Evolutionary conservation across 1,140 invertebrate species (phyloP), one percentile per base, ranked within the genome.

Genomic region (Drosophila sturtevanti): DNA sequence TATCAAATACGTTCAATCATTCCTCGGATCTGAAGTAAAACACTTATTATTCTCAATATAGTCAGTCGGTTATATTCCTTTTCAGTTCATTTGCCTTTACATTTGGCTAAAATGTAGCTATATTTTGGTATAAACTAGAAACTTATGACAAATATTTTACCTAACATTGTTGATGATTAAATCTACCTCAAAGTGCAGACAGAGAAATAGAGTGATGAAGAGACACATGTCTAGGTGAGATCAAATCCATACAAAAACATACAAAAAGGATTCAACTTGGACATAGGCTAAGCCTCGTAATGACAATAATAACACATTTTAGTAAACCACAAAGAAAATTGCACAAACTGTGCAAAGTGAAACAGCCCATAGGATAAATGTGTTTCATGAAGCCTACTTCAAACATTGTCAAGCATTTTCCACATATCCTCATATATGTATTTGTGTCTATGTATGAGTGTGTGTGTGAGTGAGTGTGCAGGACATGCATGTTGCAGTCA

Each of bases 261-360:
- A 22, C 62, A 59, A 34, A 44, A 74, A 51, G 48, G 66, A 37
- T 59, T 27, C 35, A 51, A 59, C 4, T 37, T 0, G 14, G 35
- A 59, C 60, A 77, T 16, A 75, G 72, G 75, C 61, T 76, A 75
- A 72, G 56, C 72, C 38, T 65, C 72, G 68, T 75, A 75, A 75
- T 77, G 74, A 70, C 73, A 77, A 77, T 77, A 77, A 77, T 77
- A 65, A 77, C 73, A 77, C 74, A 77, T 61, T 77, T 77, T 69
- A 64, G 74, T 41, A 68, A 71, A 52, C 75, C 75, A 61, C 68
- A 77, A 70, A 65, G 67, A 77, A 54, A 51, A 71, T 66, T 14
- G 18, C 67, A 60, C 35, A 35, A 76, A 24, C 34, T 22, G 35
- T 37, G 22, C 34, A 24, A 14, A n/a, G 65, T 41, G 60, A 4